phyloP scores from a whole-genome alignment of 2,888 invertebrate species.

The Epicampocera succincta region DNA sequence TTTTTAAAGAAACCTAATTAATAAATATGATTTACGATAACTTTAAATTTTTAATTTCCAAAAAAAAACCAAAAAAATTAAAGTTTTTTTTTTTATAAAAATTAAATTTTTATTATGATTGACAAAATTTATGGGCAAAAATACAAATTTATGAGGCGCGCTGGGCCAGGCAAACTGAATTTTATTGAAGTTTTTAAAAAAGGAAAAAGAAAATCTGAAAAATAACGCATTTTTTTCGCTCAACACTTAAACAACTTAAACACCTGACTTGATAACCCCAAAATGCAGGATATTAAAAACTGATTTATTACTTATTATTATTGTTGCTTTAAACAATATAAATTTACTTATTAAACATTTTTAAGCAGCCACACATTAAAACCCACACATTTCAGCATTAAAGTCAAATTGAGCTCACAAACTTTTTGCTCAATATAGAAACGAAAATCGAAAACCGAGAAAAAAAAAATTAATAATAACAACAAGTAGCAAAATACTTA shows the following conservation, averaged over 20 bases:
- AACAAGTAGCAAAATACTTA: conserved; percentile 51
- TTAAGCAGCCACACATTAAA: conserved; percentile 33
- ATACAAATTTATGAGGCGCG: background rate
- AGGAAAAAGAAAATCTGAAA: too few relatives aligned
- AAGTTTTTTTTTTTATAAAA: background rate
- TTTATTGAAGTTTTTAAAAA: too few relatives aligned
- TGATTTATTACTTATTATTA: conserved; percentile 24
- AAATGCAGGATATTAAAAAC: conserved; percentile 56
- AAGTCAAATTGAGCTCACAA: conserved; percentile 50
- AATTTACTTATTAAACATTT: conserved; percentile 24
- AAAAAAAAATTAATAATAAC: conserved; percentile 15
- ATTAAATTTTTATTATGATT: background rate
- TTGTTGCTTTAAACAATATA: background rate
- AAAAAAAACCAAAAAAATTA: conserved; percentile 11
- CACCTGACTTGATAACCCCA: conserved; percentile 41
- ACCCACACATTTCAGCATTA: conserved; percentile 49
- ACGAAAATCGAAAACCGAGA: background rate
- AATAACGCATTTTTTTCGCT: background rate
- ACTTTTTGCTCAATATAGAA: background rate
- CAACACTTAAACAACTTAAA: conserved; percentile 22
- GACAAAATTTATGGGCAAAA: conserved; percentile 26
- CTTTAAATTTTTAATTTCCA: conserved; percentile 12
- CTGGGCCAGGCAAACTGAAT: too few relatives aligned
- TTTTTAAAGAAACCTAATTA: background rate
- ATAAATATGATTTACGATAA: conserved; percentile 47